A percentile compares a stretch with the other conserved stretches of the same genome.
Conservation (phyloP, 2,888 invertebrate species). For the Agrenia bidenticulata region DNA sequence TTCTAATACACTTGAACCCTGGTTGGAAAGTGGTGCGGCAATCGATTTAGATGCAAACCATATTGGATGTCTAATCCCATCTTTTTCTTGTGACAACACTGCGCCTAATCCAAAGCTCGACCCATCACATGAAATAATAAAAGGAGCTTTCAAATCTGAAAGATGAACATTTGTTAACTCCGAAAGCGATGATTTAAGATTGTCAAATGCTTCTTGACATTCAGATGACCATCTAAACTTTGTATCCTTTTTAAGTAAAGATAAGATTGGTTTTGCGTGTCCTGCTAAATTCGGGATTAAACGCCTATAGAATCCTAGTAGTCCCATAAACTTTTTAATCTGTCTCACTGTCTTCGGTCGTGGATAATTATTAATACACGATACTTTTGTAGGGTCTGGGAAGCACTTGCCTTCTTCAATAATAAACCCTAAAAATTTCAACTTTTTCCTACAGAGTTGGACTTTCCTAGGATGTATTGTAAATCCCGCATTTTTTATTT, state of each 20-base stretch:
- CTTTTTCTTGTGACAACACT: slow-evolving; percentile 3
- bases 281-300: slow-evolving; percentile 31
- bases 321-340: slow-evolving; percentile 30
- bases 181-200: slow-evolving; percentile 18
- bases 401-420: slow-evolving; percentile 54
- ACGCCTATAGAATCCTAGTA: slow-evolving; percentile 36
- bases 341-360: slow-evolving; percentile 28
- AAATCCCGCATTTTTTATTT: slow-evolving; percentile 38
- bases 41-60: slow-evolving; percentile 13
- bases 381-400: slow-evolving; percentile 54
- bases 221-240: slow-evolving; percentile 24
- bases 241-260: slow-evolving; percentile 30
- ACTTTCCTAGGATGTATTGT: slow-evolving; percentile 51
- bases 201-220: slow-evolving; percentile 24
- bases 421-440: slow-evolving; percentile 56
- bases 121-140: slow-evolving; percentile 13
- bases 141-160: not conserved
- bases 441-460: slow-evolving; percentile 17
- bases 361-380: slow-evolving; percentile 33
- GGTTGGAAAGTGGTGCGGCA: slow-evolving; percentile 6
- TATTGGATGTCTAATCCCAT: slow-evolving; percentile 13
- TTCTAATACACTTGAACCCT: slow-evolving; percentile 17
- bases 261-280: slow-evolving; percentile 30
- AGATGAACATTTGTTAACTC: slow-evolving; percentile 46
- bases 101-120: not conserved